Evolutionary conservation across 2,797 vertebrate species (phyloP).

Genomic region (Gambusia yucatana): DNA sequence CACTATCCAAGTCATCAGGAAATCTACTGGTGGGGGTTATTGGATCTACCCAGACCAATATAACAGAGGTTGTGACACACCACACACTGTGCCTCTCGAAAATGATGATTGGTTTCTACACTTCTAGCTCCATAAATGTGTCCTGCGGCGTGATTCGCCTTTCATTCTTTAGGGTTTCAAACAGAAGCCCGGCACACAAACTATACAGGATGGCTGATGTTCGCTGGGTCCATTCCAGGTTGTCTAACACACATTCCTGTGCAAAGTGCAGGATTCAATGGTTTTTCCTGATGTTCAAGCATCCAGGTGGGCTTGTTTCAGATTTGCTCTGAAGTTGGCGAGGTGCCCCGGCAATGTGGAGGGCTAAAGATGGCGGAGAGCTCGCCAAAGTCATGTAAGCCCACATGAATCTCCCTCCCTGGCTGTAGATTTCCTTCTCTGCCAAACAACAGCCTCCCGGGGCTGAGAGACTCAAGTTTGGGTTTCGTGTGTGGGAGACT

Average conservation of each 20-base stretch:
- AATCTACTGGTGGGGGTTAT: conserved; percentile 4
- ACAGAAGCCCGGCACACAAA: background rate
- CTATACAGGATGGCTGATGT: background rate
- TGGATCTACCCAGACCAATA: background rate
- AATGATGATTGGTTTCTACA: background rate
- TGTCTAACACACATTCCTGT: background rate
- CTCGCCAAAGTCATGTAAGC: conserved; percentile 33
- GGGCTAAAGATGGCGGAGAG: conserved; percentile 31
- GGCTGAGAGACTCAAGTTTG: conserved; percentile 41
- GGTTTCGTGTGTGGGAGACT: conserved; percentile 55
- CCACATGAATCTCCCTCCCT: conserved; percentile 38
- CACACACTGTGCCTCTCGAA: background rate
- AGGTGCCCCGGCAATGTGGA: background rate
- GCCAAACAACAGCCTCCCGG: conserved; percentile 37
- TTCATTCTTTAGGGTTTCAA: background rate
- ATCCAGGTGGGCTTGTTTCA: conserved; percentile 8
- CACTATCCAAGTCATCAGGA: conserved; percentile 10
- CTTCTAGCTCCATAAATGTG: background rate
- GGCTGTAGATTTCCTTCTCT: conserved; percentile 28
- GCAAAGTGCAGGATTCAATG: background rate
- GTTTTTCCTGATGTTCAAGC: conserved; percentile 20
- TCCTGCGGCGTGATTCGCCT: background rate
- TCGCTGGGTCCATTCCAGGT: background rate
- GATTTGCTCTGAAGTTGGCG: conserved; percentile 4
- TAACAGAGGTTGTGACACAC: background rate